Conservation (phyloP, 2,797 vertebrate genomes). For the Aplochiton taeniatus region DNA sequence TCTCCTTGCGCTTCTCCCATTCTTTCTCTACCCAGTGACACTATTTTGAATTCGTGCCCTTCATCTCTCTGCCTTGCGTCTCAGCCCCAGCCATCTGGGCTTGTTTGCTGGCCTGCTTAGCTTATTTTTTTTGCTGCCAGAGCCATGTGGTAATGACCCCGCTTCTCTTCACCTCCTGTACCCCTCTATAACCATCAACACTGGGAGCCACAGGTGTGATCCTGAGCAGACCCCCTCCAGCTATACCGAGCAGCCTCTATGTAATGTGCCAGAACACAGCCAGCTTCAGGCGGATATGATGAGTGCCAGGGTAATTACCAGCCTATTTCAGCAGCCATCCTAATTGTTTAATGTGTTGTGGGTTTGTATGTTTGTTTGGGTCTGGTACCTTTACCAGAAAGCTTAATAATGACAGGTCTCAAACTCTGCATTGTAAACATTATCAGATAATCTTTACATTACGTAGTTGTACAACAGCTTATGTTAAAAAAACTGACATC, state of each 20-base stretch:
- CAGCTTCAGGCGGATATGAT: neutral
- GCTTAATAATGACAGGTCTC: too few species aligned
- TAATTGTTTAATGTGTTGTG: too few species aligned
- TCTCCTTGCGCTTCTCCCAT: neutral
- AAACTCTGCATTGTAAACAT: too few species aligned
- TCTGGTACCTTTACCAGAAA: too few species aligned
- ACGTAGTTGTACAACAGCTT: too few species aligned
- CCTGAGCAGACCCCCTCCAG: neutral
- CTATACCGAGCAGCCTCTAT: neutral
- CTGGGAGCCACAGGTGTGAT: neutral
- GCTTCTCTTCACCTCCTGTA: neutral
- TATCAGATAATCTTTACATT: too few species aligned
- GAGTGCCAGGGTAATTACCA: neutral
- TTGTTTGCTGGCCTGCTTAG: constrained; percentile 15
- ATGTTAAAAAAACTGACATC: too few species aligned
- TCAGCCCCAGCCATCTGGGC: constrained; percentile 39
- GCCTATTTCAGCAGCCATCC: neutral
- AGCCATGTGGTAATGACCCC: constrained; percentile 27
- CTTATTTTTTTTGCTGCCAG: constrained; percentile 13
- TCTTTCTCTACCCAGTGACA: neutral
- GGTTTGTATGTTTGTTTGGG: too few species aligned
- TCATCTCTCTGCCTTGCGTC: neutral
- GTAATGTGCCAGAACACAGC: neutral
- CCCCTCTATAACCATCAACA: neutral
- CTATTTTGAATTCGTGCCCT: constrained; percentile 8